Base-by-base conservation (phyloP, 2,113 vertebrate species). In the Notarius quadriscutis region DNA sequence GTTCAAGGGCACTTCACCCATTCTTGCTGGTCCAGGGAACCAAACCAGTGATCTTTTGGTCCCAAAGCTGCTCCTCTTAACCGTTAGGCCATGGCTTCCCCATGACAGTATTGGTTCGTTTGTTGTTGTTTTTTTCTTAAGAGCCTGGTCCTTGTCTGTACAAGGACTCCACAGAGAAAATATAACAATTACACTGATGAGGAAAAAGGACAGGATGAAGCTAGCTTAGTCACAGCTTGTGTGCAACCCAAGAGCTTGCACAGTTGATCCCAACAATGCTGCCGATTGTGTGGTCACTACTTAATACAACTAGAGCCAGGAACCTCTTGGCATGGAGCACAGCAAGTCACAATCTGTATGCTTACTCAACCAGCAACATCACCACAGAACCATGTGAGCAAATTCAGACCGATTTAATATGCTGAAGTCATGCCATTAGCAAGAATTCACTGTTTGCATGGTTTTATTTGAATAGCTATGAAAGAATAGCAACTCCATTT, bases 221-320 rank as follows among this genome's bases (percentile, higher is more conserved):
- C 48, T 87, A 25, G 83, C 58, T 67, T 58, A 67, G 82, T 53
- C 48, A 34, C 74, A 50, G 50, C 82, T 58, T 63, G 50, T 7
- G 25, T 34, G 51, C 34, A 55, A 50, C 63, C 34, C 79, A 67
- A 57, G 62, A 89, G n/a, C 34, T 34, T 25, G 27, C 53, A 30
- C 65, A 81, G 85, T 74, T 60, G 55, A 86, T 88, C 86, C 87
- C 75, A 88, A 91, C 90, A 89, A 89, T 88, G 84, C 53, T 9
- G 60, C 62, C 30, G 81, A 89, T 89, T 87, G 88, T 89, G 80
- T 51, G 55, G 79, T 41, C 83, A 41, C 53, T 62, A 17, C 72
- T 82, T 74, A 87, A 77, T 41, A 62, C 34, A 22, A 22, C 53
- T 53, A 57, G 53, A 65, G 69, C 63, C 65, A 84, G 69, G 55